phyloP scores from a whole-genome alignment of 1,140 invertebrate species.

The Pogonomyrmex californicus region DNA sequence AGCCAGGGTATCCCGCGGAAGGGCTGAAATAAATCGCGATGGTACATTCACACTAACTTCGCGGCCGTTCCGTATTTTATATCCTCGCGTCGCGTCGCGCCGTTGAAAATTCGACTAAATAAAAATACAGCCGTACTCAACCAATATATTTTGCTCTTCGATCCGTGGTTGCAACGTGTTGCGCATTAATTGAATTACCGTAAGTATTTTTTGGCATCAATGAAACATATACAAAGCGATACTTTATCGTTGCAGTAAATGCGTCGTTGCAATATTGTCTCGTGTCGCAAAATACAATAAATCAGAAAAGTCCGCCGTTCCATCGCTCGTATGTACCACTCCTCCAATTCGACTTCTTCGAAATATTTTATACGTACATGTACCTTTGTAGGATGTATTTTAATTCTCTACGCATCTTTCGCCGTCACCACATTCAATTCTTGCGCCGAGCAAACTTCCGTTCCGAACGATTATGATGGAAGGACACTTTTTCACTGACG shows the following conservation, averaged over 20 bases:
- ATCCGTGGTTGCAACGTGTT: conserved; percentile 54
- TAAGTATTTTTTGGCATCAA: conserved; percentile 61
- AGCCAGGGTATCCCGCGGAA: conserved; percentile 62
- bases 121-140: conserved; percentile 54
- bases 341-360: not conserved
- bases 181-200: conserved; percentile 64
- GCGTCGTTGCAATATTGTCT: not conserved
- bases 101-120: conserved; percentile 64
- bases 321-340: not conserved
- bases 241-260: conserved; percentile 51
- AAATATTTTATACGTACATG: not conserved
- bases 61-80: conserved; percentile 50
- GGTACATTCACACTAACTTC: conserved; percentile 69
- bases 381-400: not conserved
- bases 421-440: not conserved
- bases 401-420: not conserved
- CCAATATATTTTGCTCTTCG: conserved; percentile 50
- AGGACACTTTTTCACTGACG: conserved; percentile 46
- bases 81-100: conserved; percentile 53
- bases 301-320: not conserved
- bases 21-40: conserved; percentile 80
- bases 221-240: conserved; percentile 36
- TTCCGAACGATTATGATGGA: conserved; percentile 25
- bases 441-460: conserved; percentile 24
- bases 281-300: conserved; percentile 2